phyloP scores from a whole-genome alignment of 1,140 invertebrate genomes.

The Penaeus japonicus region DNA sequence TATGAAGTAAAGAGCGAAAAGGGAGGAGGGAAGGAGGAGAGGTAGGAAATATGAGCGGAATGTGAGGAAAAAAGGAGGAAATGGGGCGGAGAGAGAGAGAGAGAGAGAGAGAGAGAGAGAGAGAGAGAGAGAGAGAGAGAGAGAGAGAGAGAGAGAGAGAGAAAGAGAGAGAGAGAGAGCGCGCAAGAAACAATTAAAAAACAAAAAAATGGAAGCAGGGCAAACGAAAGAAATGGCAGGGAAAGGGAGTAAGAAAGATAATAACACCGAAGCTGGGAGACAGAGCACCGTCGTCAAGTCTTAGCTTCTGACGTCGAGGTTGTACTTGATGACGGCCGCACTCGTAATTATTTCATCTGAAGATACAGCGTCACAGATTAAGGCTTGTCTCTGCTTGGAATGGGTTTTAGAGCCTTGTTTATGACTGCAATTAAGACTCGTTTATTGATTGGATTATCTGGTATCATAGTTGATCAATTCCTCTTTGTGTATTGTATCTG shows the following conservation, averaged over 20 bases:
- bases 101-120: background rate
- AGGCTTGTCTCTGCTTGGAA: too few relatives aligned
- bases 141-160: background rate
- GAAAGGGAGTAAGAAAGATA: background rate
- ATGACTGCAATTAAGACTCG: too few relatives aligned
- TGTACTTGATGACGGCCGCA: too few relatives aligned
- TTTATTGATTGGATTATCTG: too few relatives aligned
- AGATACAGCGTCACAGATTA: too few relatives aligned
- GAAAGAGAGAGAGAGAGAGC: background rate
- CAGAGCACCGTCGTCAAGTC: too few relatives aligned
- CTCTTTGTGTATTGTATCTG: too few relatives aligned
- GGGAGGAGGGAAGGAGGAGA: background rate
- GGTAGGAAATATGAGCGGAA: background rate
- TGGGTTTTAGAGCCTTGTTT: too few relatives aligned
- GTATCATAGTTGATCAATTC: too few relatives aligned
- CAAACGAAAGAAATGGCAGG: background rate
- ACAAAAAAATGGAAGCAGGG: background rate
- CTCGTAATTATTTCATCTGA: too few relatives aligned
- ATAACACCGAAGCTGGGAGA: too few relatives aligned
- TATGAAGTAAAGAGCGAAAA: background rate
- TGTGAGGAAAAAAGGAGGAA: background rate
- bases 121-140: constrained; percentile 2
- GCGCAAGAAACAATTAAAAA: background rate
- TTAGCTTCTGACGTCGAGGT: too few relatives aligned
- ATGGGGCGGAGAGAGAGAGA: background rate